These are phyloP conservation scores for Hipposideros armiger DNA, from an alignment of 2,113 vertebrate genomes.

Conservation along the genomic window DNA sequence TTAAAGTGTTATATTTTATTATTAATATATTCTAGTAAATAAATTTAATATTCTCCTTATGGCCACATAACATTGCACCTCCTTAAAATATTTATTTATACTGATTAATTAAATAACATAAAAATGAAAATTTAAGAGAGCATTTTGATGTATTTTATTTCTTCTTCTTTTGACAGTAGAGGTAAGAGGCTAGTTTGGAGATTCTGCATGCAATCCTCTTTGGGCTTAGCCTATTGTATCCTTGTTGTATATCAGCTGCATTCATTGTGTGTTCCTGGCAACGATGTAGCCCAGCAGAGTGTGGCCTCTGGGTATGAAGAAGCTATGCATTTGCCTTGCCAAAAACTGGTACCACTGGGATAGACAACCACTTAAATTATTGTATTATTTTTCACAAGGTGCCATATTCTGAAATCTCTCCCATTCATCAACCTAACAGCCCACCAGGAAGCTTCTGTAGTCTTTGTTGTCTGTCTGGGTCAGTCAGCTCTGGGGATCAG, in stretches of 20 bases:
- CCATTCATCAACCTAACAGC: constrained; percentile 15
- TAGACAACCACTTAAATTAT: background rate
- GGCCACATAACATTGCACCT: background rate
- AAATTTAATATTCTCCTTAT: background rate
- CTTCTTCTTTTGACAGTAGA: background rate
- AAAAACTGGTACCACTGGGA: constrained; percentile 51
- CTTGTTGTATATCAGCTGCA: background rate
- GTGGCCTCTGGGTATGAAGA: constrained; percentile 39
- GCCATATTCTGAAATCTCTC: background rate
- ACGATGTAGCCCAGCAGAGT: background rate
- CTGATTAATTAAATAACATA: background rate
- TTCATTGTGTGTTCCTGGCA: background rate
- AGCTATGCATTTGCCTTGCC: background rate
- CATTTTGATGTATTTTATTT: background rate
- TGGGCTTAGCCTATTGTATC: background rate
- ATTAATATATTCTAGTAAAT: background rate
- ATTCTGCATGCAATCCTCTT: background rate
- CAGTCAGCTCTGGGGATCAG: background rate
- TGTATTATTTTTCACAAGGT: constrained; percentile 16
- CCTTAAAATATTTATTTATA: background rate
- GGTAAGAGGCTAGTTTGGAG: background rate
- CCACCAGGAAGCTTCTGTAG: background rate
- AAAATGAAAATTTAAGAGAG: background rate
- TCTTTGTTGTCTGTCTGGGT: background rate
- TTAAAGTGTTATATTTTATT: background rate